Percentiles rank a stretch among this genome's conserved stretches.
Conservation (phyloP, 1,140 invertebrate genomes). For the Drosophila parabipectinata region DNA sequence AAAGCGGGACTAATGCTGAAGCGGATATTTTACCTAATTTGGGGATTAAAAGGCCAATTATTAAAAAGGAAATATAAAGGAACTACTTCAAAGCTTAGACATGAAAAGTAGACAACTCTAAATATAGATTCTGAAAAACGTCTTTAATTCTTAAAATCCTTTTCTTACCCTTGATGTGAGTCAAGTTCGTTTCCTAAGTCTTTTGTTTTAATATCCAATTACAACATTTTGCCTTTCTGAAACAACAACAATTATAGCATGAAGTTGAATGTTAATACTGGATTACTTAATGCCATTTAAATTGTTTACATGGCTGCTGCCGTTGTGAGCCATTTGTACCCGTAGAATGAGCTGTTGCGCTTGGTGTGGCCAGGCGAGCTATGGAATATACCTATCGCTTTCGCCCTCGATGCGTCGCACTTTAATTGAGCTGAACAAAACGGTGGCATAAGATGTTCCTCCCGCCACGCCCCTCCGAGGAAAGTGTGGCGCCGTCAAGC, state of each 20-base stretch:
- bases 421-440: slow-evolving; percentile 66
- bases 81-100: not conserved
- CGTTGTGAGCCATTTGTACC: slow-evolving; percentile 42
- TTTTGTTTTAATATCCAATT: slow-evolving; percentile 59
- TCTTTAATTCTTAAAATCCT: not conserved
- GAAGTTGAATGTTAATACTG: slow-evolving; percentile 55
- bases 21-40: slow-evolving; percentile 24
- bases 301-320: slow-evolving; percentile 48
- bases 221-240: slow-evolving; percentile 29
- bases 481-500: slow-evolving; percentile 30
- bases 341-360: slow-evolving; percentile 77
- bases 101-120: not conserved
- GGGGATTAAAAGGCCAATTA: slow-evolving; percentile 13
- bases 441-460: slow-evolving; percentile 54
- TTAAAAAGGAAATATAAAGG: not conserved
- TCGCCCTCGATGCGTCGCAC: slow-evolving; percentile 47
- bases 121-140: not conserved
- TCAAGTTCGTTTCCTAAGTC: slow-evolving; percentile 78
- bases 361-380: slow-evolving; percentile 43
- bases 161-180: not conserved
- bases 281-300: slow-evolving; percentile 72
- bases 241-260: slow-evolving; percentile 43
- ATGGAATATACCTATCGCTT: slow-evolving; percentile 24
- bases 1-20: slow-evolving; percentile 41
- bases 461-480: slow-evolving; percentile 11